Base-by-base conservation (phyloP, 1,140 invertebrate genomes). In the Ladona fulva region DNA sequence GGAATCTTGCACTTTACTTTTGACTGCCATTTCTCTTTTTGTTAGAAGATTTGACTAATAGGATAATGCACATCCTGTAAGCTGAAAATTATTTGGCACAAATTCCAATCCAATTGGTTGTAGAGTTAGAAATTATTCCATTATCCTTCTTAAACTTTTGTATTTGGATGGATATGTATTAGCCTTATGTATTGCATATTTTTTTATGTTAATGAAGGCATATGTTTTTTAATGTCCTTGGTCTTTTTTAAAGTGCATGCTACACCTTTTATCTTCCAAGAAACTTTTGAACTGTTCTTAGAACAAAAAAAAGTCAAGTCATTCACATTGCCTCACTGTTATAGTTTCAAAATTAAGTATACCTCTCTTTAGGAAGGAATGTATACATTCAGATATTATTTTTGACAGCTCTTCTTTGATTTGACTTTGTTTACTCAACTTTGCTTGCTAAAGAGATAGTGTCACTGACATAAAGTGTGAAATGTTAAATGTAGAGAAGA, bases 171-270 rank as follows among this genome's bases (percentile, higher is more conserved):
- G 52, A 66, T 66, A 66, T 66, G 52, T 66, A 66, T 19, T 66
- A 22, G 52, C 52, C 52, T 66, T 16, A 66, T 66, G 52, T 66
- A 66, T 66, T 66, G 52, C 52, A 66, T 66, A 37, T 66, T 66
- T 66, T 66, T 66, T 66, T 66, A 66, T 66, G 52, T 66, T 66
- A 66, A 66, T 66, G 52, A 66, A 66, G 14, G 52, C 52, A 66
- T 19, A 66, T 66, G 52, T 66, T 66, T 66, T 37, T 66, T 66
- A 66, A 66, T 22, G n/a, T 66, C 52, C n/a, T 1, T 66, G 5
- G 3, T 66, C 16, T 66, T 66, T 12, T 66, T 66, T 66, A 6
- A 66, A 66, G 1, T 66, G 52, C 52, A 66, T 66, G 52, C 52
- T 22, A 3, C 52, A 52, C 44, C 12, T 66, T 1, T 66, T 37